Evolutionary conservation across 1,140 invertebrate genomes (phyloP), one percentile per base, ranked within the genome.

Genomic region (Homarus americanus): DNA sequence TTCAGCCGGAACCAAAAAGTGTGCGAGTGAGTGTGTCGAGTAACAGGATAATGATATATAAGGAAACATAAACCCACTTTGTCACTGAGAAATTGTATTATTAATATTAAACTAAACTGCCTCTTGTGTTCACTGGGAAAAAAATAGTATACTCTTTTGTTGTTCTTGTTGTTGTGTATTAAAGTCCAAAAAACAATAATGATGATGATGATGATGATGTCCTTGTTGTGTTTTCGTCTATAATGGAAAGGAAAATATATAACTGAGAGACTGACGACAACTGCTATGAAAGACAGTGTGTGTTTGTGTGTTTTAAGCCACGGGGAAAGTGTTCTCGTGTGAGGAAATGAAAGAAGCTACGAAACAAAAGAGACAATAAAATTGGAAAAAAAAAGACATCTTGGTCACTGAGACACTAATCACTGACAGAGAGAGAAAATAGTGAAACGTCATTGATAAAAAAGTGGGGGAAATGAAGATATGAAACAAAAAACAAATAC

Each of bases 1-100:
- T 88, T 88, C 12, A 87, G 53, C 86, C 36, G n/a, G 76, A 80
- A 82, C 86, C 86, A 88, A 88, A 88, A 66, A 88, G 76, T 38
- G 41, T 44, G 44, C 34, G 76, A 66, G 85, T 86, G 83, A 40
- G 32, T 76, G 83, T 75, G 66, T 44, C 17, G 12, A 24, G 63
- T 32, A 58, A 58, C 10, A 49, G 58, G 58, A 15, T 49, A 0
- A 49, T 17, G 44, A 49, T 17, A 49, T 17, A 49, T 10, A 17
- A 49, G 58, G 58, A 20, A 20, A 63, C 4, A 63, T 20, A 63
- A 63, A 63, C 5, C 44, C n/a, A 10, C 44, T 49, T 49, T 49
- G 44, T 17, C n/a, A n/a, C n/a, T 24, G 24, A 63, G 58, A 63
- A 63, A 17, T n/a, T 63, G 58, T 63, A 24, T 63, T 20, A 24